phyloP scores from a whole-genome alignment of 1,140 invertebrate genomes.

The Rhynchophorus ferrugineus region DNA sequence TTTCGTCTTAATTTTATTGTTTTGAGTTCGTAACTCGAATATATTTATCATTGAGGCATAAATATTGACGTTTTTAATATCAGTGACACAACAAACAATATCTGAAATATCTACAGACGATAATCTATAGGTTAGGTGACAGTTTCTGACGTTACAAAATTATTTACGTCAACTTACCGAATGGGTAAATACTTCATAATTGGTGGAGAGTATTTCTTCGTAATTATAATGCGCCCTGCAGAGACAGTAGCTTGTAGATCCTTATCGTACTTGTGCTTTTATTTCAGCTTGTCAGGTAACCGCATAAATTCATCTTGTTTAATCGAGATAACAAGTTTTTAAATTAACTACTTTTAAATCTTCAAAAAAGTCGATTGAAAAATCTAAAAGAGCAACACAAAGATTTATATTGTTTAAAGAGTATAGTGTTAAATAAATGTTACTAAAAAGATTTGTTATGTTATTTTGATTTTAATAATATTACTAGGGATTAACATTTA shows the following conservation, averaged over 20 bases:
- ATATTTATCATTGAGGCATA: too few relatives aligned
- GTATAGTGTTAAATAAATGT: too few relatives aligned
- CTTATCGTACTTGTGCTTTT: conserved; percentile 10
- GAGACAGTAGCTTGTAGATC: conserved; percentile 21
- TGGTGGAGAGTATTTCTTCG: conserved; percentile 6
- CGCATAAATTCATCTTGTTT: conserved; percentile 12
- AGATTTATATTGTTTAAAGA: too few relatives aligned
- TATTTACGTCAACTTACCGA: conserved; percentile 13
- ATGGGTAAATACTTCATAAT: conserved; percentile 16
- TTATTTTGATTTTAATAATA: too few relatives aligned
- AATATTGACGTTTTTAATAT: too few relatives aligned
- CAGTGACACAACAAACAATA: conserved; percentile 3
- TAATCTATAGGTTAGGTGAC: conserved; percentile 7
- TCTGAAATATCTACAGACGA: conserved; percentile 11
- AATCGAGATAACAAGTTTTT: neutral
- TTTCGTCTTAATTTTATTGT: too few relatives aligned
- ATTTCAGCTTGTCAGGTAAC: conserved; percentile 13
- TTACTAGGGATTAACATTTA: too few relatives aligned
- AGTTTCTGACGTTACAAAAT: conserved; percentile 19
- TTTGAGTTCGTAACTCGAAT: too few relatives aligned
- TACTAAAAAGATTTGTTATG: too few relatives aligned
- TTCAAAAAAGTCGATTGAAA: too few relatives aligned
- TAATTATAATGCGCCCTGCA: conserved; percentile 16
- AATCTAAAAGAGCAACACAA: too few relatives aligned
- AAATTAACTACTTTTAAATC: neutral